Evolutionary conservation across 2,888 invertebrate species (phyloP), one percentile per base, ranked within the genome.

Genomic region (Dorcus parallelipipedus): DNA sequence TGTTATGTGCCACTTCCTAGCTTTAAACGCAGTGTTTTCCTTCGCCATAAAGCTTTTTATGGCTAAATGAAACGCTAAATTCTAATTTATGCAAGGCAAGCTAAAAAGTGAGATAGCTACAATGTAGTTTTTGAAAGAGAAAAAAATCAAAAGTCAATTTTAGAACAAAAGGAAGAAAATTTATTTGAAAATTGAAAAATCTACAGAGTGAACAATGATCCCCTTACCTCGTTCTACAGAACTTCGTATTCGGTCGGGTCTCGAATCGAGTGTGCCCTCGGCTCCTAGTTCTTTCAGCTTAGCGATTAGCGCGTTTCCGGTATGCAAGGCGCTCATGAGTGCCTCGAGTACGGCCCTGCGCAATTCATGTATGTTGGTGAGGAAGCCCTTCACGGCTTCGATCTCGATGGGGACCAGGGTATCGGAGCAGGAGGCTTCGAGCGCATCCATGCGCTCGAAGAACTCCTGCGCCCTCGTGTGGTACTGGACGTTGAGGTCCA

Each of bases 401-500:
- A 89, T 87, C 70, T 91, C 90, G 51, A 86, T 82, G 14, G 91
- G 90, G 57, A 90, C 78, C 63, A 85, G 80, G 10, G 85, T 81
- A 66, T 86, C 86, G 58, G 83, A 81, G 76, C 91, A 90, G 23
- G 86, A 85, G 65, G 82, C 80, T 74, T 91, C 90, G 51, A 91
- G 80, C 45, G 83, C 81, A 67, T 84, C 83, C 83, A 90, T 86
- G 69, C 84, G 82, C 7, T 86, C 83, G 64, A 85, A 83, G 73
- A 90, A 91, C 74, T 88, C 84, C 47, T 83, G 81, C 61, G 88
- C 86, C 72, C 84, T 84, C 63, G 85, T 86, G 69, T 91, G 92
- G 73, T 93, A 93, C 63, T 86, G 82, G 42, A 91, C 88, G 73
- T 91, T 90, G 67, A 90, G 81, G 68, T 91, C 89, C 48, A 94